Conservation (phyloP, 2,797 vertebrate species). For the Triplophysa bombifrons region DNA sequence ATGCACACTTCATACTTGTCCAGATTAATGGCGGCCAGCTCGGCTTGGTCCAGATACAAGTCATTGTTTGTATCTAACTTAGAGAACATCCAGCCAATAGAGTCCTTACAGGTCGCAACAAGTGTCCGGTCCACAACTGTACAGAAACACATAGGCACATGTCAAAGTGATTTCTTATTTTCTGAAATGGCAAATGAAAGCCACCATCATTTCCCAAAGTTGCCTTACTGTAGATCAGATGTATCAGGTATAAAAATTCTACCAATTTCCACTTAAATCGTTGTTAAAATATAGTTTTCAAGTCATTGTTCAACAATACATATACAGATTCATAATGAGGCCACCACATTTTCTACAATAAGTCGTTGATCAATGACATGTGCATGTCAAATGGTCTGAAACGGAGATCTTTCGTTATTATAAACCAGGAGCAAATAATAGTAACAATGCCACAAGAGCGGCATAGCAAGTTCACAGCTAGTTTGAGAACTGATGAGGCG, state of each 20-base stretch:
- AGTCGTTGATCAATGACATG: not conserved
- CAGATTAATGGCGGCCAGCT: slow-evolving; percentile 94
- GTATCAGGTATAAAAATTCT: too few species aligned
- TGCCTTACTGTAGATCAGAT: too few species aligned
- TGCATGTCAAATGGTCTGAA: not conserved
- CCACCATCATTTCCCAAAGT: not conserved
- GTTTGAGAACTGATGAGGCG: slow-evolving; percentile 4
- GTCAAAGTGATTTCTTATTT: slow-evolving; percentile 19
- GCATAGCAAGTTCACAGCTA: slow-evolving; percentile 1
- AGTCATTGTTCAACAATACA: not conserved
- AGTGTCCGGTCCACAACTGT: slow-evolving; percentile 90
- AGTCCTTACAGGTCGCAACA: slow-evolving; percentile 95
- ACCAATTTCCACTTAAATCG: not conserved
- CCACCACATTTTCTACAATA: not conserved
- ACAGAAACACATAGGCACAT: slow-evolving; percentile 45
- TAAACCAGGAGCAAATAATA: slow-evolving; percentile 11
- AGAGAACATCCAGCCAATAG: slow-evolving; percentile 99
- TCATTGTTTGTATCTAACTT: slow-evolving; percentile 93
- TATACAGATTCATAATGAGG: not conserved
- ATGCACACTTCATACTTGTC: slow-evolving; percentile 99
- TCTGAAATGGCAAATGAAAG: not conserved
- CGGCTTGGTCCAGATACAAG: slow-evolving; percentile 90
- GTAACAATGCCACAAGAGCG: not conserved
- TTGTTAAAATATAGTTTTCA: not conserved
- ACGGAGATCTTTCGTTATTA: not conserved